Evolutionary conservation across 1,140 invertebrate genomes (phyloP).

Genomic region (Periplaneta americana): DNA sequence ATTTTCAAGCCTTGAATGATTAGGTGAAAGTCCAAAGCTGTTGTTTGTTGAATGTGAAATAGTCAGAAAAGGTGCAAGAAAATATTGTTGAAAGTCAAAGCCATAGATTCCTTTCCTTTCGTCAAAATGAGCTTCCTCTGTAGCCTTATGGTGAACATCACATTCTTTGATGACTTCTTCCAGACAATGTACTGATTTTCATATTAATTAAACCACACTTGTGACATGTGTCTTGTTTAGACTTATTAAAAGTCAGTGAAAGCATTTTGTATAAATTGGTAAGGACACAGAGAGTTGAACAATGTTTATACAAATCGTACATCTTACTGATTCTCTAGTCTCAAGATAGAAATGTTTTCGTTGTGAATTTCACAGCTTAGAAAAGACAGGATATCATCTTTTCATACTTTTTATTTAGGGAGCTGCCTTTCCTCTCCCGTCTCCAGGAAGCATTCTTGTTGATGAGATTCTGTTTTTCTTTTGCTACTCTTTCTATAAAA

Average conservation of each 20-base stretch:
- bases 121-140: not conserved
- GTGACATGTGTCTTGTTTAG: slow-evolving; percentile 1
- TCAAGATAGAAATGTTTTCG: too few relatives aligned
- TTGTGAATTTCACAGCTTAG: too few relatives aligned
- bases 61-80: slow-evolving; percentile 14
- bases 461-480: too few relatives aligned
- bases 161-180: not conserved
- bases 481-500: too few relatives aligned
- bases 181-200: not conserved
- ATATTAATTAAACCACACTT: not conserved
- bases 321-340: too few relatives aligned
- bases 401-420: too few relatives aligned
- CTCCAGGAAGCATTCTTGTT: too few relatives aligned
- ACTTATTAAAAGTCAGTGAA: not conserved
- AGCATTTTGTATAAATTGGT: not conserved
- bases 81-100: slow-evolving; percentile 19
- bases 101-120: not conserved
- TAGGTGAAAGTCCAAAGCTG: slow-evolving; percentile 18
- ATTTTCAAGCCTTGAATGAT: slow-evolving; percentile 23
- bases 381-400: too few relatives aligned
- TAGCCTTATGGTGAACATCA: not conserved
- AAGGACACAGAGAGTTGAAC: too few relatives aligned
- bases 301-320: too few relatives aligned
- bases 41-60: slow-evolving; percentile 17
- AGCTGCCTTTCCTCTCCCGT: too few relatives aligned